Conservation (phyloP, 2,888 invertebrate genomes). For the Macrophya annulata region DNA sequence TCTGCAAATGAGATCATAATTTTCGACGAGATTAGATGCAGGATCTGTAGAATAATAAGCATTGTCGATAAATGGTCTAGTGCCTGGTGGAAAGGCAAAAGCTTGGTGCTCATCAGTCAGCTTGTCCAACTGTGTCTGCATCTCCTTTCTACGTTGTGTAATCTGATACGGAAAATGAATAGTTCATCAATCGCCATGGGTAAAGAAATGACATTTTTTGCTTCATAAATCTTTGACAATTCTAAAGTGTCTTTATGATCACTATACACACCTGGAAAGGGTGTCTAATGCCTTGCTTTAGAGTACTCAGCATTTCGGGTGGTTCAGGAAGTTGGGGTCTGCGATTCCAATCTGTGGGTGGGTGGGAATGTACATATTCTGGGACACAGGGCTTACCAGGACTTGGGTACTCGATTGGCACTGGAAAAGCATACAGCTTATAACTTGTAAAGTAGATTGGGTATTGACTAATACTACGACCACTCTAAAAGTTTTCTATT, state of each 20-base stretch:
- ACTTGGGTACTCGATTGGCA: neutral
- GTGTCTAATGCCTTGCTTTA: slow-evolving; percentile 27
- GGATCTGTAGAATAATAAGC: slow-evolving; percentile 24
- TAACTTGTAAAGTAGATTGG: neutral
- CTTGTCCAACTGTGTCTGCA: slow-evolving; percentile 35
- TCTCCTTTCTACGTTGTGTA: slow-evolving; percentile 15
- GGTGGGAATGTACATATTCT: neutral
- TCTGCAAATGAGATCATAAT: slow-evolving; percentile 57
- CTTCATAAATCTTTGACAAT: neutral
- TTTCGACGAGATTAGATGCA: slow-evolving; percentile 54
- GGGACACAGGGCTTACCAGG: slow-evolving; percentile 21
- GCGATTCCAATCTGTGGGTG: neutral
- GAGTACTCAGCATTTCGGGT: slow-evolving; percentile 37
- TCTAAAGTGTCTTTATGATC: neutral
- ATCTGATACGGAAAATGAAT: neutral
- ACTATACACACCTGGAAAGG: neutral
- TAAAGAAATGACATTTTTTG: neutral
- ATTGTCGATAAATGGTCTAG: neutral
- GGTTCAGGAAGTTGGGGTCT: slow-evolving; percentile 12
- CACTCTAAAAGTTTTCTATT: neutral
- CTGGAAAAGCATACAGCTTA: neutral
- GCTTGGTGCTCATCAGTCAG: slow-evolving; percentile 40
- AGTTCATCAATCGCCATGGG: neutral
- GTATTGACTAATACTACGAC: neutral
- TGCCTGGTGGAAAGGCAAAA: slow-evolving; percentile 37